phyloP scores from a whole-genome alignment of 2,113 vertebrate genomes.

The Hassar affinis region DNA sequence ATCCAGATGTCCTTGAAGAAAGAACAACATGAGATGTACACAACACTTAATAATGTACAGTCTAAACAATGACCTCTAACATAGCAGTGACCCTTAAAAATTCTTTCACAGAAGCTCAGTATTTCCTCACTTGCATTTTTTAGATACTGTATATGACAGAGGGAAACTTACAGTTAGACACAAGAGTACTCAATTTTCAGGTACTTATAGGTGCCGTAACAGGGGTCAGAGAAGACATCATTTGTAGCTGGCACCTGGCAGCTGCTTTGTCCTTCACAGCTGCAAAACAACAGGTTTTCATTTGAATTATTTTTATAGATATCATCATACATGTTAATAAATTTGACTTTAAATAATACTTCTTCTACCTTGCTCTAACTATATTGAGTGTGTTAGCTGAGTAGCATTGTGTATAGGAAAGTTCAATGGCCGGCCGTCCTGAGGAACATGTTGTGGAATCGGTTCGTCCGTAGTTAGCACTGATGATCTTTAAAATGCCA shows the following conservation, averaged over 20 bases:
- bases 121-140: too few species aligned
- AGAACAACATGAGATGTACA: too few species aligned
- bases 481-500: not conserved
- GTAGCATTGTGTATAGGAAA: conserved; percentile 25
- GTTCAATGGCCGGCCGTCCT: not conserved
- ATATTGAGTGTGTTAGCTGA: not conserved
- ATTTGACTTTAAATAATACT: not conserved
- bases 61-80: too few species aligned
- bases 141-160: too few species aligned
- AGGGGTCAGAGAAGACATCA: not conserved
- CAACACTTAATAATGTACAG: too few species aligned
- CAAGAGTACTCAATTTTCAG: not conserved
- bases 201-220: not conserved
- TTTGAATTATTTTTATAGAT: not conserved
- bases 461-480: not conserved
- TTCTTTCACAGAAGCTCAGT: too few species aligned
- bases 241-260: not conserved
- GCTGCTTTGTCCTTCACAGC: too few species aligned
- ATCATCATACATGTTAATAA: not conserved
- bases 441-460: not conserved
- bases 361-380: not conserved
- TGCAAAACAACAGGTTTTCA: not conserved
- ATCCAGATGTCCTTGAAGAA: too few species aligned
- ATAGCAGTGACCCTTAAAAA: too few species aligned
- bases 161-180: not conserved